phyloP scores from a whole-genome alignment of 2,113 vertebrate species.

The Recurvirostra avosetta region DNA sequence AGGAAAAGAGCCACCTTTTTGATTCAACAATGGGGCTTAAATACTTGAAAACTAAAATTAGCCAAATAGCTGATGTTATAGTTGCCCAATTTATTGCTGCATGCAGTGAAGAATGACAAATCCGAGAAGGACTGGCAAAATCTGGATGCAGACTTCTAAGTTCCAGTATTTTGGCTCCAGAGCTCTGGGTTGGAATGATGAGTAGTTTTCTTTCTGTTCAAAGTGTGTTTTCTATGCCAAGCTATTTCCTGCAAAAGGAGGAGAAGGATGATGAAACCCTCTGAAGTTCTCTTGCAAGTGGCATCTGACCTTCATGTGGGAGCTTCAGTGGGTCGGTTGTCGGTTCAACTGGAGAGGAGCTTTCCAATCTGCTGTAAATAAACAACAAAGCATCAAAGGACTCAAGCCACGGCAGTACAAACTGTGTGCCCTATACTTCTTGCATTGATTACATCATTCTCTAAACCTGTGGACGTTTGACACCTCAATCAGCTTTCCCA shows the following conservation, averaged over 20 bases:
- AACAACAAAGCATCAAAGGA: slow-evolving; percentile 35
- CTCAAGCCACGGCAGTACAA: not conserved
- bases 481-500: slow-evolving; percentile 27
- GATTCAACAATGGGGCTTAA: not conserved
- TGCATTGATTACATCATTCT: slow-evolving; percentile 26
- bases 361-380: slow-evolving; percentile 39
- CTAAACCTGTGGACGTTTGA: slow-evolving; percentile 24
- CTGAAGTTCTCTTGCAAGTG: slow-evolving; percentile 21
- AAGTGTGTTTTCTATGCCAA: not conserved
- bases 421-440: not conserved
- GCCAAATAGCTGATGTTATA: not conserved
- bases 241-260: not conserved
- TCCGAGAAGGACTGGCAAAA: not conserved
- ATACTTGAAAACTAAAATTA: not conserved
- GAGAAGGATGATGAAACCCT: not conserved
- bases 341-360: not conserved
- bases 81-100: not conserved
- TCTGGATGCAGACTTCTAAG: not conserved
- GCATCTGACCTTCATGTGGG: not conserved
- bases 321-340: not conserved
- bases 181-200: not conserved
- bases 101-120: not conserved
- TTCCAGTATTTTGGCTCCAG: not conserved
- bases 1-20: not conserved
- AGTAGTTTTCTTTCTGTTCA: not conserved